A percentile compares a stretch with the other conserved stretches of the same genome.
phyloP scores from a whole-genome alignment of 2,113 vertebrate genomes.

The Chloebia gouldiae region DNA sequence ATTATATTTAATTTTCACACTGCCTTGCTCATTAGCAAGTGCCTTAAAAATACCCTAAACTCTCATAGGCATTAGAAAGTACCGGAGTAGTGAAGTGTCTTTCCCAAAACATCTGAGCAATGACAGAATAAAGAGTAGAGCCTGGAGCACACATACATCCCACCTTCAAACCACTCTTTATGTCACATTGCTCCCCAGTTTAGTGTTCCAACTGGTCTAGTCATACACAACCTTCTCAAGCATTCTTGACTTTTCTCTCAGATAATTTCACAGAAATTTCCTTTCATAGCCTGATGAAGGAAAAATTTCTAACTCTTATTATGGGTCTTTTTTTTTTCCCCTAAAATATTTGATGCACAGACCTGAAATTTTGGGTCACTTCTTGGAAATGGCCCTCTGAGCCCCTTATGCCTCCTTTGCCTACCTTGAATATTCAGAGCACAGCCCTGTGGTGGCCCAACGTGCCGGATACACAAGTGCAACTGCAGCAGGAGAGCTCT shows the following conservation, averaged over 20 bases:
- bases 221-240: background rate
- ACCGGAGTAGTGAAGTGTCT: background rate
- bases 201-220: background rate
- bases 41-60: background rate
- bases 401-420: background rate
- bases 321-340: fast-evolving
- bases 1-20: background rate
- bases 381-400: background rate
- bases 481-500: background rate
- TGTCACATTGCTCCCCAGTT: background rate
- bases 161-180: background rate
- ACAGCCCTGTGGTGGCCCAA: background rate
- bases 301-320: background rate
- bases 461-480: background rate
- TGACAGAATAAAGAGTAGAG: background rate
- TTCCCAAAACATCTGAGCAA: background rate
- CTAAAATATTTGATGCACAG: background rate
- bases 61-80: background rate
- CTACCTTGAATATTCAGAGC: background rate
- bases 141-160: background rate
- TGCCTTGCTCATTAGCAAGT: background rate
- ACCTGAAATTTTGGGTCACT: background rate
- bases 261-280: fast-evolving
- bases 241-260: background rate
- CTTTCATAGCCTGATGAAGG: fast-evolving